These are phyloP conservation scores for Taxidea taxus DNA, from an alignment of 2,113 vertebrate genomes.

Conservation along the genomic window DNA sequence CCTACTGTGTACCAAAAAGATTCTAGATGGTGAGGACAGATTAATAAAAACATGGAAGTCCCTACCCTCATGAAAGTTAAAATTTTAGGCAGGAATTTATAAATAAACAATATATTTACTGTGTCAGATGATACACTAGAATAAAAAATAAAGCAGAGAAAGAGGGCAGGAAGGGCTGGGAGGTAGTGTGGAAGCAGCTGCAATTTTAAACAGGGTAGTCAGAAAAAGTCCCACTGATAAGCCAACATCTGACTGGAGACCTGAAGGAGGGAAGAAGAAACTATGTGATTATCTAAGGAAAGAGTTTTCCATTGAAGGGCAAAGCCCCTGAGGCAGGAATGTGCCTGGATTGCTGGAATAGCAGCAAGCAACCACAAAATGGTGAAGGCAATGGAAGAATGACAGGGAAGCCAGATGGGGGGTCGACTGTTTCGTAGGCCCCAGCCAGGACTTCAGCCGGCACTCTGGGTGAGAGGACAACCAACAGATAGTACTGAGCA, in stretches of 20 bases:
- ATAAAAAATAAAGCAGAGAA: slow-evolving; percentile 15
- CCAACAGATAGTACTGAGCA: background rate
- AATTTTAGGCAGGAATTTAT: background rate
- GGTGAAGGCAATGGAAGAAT: background rate
- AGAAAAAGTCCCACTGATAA: background rate
- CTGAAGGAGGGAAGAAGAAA: background rate
- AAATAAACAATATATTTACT: slow-evolving; percentile 3
- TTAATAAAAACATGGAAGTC: background rate
- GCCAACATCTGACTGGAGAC: background rate
- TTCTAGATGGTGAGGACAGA: background rate
- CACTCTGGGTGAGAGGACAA: background rate
- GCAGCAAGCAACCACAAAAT: background rate
- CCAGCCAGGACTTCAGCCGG: background rate
- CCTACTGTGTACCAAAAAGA: background rate
- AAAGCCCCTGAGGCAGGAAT: background rate
- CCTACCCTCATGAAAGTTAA: background rate
- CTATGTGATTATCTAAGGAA: background rate
- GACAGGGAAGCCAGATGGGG: background rate
- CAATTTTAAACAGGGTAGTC: background rate
- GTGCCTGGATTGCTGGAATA: background rate
- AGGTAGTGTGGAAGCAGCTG: background rate
- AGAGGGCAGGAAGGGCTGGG: background rate
- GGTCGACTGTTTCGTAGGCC: background rate
- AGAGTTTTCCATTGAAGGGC: background rate
- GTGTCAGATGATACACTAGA: background rate